Evolutionary conservation across 1,140 invertebrate species (phyloP).

Genomic region (Dermatophagoides farinae): DNA sequence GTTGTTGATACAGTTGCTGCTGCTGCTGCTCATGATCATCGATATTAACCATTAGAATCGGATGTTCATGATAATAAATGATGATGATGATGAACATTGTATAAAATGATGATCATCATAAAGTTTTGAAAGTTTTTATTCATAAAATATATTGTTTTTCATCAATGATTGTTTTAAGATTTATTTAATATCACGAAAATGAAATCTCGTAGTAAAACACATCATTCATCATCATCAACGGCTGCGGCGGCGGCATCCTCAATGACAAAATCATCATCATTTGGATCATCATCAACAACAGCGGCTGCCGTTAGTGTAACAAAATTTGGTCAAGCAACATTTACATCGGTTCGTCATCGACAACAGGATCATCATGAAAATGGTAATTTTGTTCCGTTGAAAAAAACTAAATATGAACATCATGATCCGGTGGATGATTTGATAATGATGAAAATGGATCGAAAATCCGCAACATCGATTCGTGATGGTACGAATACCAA

Average conservation of each 20-base stretch:
- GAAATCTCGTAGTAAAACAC: no score
- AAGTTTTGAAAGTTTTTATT: no score
- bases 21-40: no score
- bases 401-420: neutral
- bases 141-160: no score
- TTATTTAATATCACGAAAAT: no score
- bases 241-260: neutral
- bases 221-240: no score
- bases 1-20: no score
- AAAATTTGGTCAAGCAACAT: conserved; percentile 3
- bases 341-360: conserved; percentile 1
- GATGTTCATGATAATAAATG: no score
- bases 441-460: neutral
- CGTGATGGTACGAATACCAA: neutral
- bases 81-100: no score
- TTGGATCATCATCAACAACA: neutral
- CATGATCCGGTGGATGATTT: neutral
- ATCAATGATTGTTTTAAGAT: no score
- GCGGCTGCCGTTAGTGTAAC: conserved; percentile 8
- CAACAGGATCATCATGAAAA: conserved; percentile 5
- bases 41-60: no score
- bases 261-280: neutral
- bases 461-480: neutral
- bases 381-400: neutral
- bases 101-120: no score